Evolutionary conservation across 2,113 vertebrate genomes (phyloP).

Genomic region (Chlamydotis undulata): DNA sequence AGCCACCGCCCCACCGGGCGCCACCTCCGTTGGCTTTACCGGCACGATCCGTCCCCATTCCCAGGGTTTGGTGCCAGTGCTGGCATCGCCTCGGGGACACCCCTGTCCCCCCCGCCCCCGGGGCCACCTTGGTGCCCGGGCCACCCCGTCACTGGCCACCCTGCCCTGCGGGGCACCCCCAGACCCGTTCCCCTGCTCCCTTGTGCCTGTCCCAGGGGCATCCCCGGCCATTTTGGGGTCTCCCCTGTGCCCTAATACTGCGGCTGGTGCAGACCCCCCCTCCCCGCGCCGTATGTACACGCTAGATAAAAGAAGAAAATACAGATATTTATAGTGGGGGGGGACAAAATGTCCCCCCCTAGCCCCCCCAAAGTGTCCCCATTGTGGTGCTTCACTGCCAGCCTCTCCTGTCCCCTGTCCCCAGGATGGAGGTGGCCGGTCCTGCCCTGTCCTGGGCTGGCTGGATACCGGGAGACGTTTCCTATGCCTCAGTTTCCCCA

Average conservation of each 20-base stretch:
- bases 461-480: not conserved
- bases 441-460: not conserved
- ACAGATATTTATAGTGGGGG: slow-evolving; percentile 30
- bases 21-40: not conserved
- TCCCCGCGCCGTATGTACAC: not conserved
- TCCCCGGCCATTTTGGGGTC: not conserved
- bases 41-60: not conserved
- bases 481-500: slow-evolving; percentile 22
- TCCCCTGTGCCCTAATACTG: slow-evolving; percentile 13
- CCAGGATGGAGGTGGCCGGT: not conserved
- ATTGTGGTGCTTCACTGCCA: not conserved
- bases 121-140: not conserved
- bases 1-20: fast-evolving
- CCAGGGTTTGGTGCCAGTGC: not conserved
- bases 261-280: not conserved
- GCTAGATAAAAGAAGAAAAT: slow-evolving; percentile 58
- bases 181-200: not conserved
- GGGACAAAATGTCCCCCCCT: not conserved
- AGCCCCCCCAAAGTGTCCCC: not conserved
- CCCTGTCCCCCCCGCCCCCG: no score
- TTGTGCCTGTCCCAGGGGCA: not conserved
- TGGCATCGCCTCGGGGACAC: not conserved
- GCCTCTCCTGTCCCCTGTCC: not conserved
- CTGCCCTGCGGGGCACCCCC: not conserved
- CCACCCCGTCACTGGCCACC: not conserved